A percentile compares a stretch with the other conserved stretches of the same genome.
These are phyloP conservation scores for Melitaea athalia DNA, from an alignment of 2,888 invertebrate genomes.

Conservation along the genomic window DNA sequence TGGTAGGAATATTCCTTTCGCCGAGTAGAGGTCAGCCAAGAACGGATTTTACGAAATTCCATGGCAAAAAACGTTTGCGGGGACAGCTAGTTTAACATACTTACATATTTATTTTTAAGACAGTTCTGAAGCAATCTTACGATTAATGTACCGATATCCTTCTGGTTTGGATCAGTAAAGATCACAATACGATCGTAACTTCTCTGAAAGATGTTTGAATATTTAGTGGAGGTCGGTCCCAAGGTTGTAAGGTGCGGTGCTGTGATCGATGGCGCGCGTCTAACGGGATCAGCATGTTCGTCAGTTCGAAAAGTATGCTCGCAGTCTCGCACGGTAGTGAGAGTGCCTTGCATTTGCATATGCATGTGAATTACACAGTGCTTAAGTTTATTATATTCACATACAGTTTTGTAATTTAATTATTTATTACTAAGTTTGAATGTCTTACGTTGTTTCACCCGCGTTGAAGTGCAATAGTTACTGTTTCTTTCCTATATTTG, in stretches of 20 bases:
- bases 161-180: background rate
- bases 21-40: no score
- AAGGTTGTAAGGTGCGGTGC: conserved; percentile 23
- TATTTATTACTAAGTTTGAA: background rate
- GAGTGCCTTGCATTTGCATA: conserved; percentile 28
- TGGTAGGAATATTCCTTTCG: no score
- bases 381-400: no score
- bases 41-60: no score
- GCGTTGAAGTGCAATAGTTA: no score
- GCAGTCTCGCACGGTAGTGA: conserved; percentile 33
- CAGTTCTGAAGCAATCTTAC: no score
- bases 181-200: conserved; percentile 13
- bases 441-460: no score
- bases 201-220: conserved; percentile 1
- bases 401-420: background rate
- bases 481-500: no score
- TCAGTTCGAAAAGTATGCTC: conserved; percentile 30
- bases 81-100: no score
- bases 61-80: no score
- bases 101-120: no score
- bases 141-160: no score
- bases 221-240: conserved; percentile 15
- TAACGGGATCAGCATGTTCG: conserved; percentile 30
- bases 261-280: conserved; percentile 22
- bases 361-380: background rate